A percentile compares a stretch with the other conserved stretches of the same genome.
Conservation (phyloP, 2,888 invertebrate genomes). For the Dascillus cervinus region DNA sequence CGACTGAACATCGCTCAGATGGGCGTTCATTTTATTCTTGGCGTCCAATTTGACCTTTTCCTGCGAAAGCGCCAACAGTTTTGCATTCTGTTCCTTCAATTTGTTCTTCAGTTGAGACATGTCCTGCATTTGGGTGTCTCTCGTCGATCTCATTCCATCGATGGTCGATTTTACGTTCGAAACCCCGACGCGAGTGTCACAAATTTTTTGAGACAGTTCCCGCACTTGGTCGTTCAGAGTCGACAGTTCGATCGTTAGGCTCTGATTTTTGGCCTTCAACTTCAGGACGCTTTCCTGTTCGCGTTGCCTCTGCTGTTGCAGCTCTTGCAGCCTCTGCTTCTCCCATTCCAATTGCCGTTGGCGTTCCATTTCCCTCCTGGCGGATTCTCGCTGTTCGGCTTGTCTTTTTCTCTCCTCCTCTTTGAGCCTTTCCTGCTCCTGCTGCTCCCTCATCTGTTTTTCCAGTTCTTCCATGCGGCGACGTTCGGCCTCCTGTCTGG, state of each 20-base stretch:
- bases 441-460: conserved; percentile 69
- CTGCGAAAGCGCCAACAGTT: conserved; percentile 70
- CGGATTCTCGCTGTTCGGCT: conserved; percentile 71
- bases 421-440: conserved; percentile 63
- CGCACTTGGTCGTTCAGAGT: conserved; percentile 54
- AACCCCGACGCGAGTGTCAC: conserved; percentile 77
- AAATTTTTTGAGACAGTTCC: conserved; percentile 73
- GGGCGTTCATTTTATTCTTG: conserved; percentile 52
- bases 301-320: conserved; percentile 77
- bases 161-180: conserved; percentile 91
- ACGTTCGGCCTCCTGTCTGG: conserved; percentile 63
- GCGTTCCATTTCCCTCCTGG: conserved; percentile 84
- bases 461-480: conserved; percentile 84
- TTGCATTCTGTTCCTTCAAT: conserved; percentile 78
- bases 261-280: conserved; percentile 81
- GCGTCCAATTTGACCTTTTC: conserved; percentile 71
- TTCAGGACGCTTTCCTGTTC: conserved; percentile 79
- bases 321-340: conserved; percentile 73
- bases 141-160: conserved; percentile 88
- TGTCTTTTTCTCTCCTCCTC: conserved; percentile 74
- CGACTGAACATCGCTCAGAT: conserved; percentile 40
- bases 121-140: conserved; percentile 84
- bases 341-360: conserved; percentile 96
- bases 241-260: conserved; percentile 70
- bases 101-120: conserved; percentile 75